Evolutionary conservation across 1,140 invertebrate species (phyloP), one percentile per base, ranked within the genome.

Genomic region (Acromyrmex charruanus): DNA sequence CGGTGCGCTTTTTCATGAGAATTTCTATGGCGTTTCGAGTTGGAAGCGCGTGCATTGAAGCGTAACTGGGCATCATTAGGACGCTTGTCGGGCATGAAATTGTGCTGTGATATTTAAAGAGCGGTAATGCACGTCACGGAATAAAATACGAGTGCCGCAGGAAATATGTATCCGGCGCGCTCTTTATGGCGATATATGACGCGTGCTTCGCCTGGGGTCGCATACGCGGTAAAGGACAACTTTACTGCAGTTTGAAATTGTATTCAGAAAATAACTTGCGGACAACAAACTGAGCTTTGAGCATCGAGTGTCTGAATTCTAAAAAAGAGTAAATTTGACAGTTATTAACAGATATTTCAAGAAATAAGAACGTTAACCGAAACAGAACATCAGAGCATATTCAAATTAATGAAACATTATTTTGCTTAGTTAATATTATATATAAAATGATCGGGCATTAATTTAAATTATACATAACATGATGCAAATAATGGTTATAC

Each of bases 171-270:
- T 82, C 68, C 66, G 55, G 55, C 53, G 39, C 53, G 39, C 69
- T 84, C 80, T 74, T 75, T 74, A 81, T 81, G 16, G 79, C 79
- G 79, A 84, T 84, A 84, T 82, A 82, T 82, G 80, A 82, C 53
- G 39, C 55, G 55, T 49, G 68, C 55, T 74, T 74, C 55, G 69
- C 53, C 53, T 35, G 68, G 18, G 55, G 55, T 49, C 69, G 80
- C 49, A 49, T 49, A 63, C 16, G 21, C 39, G 69, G 55, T 55
- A 84, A 84, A 75, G 12, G 69, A 81, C 77, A 75, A 69, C 66
- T 51, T 84, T 84, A 74, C n/a, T 51, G 69, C 80, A 75, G 55
- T 84, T 75, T 84, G 69, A 75, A 74, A 75, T 84, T 75, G 69
- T 84, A 75, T 84, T 84, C n/a, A 39, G 59, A 51, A 84, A 61